Conservation (phyloP, 2,888 invertebrate genomes). For the Nemapogon koenigi region DNA sequence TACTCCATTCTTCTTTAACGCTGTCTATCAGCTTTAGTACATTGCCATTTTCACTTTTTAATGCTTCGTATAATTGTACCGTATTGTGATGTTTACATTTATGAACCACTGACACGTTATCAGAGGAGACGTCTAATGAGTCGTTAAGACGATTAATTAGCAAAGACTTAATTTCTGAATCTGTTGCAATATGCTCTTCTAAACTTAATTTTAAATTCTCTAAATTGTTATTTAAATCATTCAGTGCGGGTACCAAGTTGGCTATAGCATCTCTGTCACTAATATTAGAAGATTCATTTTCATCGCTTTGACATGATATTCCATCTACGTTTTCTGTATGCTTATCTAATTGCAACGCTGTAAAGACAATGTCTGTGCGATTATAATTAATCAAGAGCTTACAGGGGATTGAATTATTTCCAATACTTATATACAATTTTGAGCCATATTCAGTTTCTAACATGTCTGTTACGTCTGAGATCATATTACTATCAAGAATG, state of each 20-base stretch:
- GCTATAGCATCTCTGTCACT: background rate
- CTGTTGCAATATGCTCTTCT: background rate
- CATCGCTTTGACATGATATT: background rate
- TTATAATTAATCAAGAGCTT: background rate
- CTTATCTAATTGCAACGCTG: conserved; percentile 4
- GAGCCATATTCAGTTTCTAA: no score
- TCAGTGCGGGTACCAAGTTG: conserved; percentile 1
- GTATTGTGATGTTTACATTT: background rate
- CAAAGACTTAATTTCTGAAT: background rate
- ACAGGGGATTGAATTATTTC: conserved; percentile 3
- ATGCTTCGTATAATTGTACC: conserved; percentile 1
- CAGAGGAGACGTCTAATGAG: background rate
- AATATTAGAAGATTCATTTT: background rate
- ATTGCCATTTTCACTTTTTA: conserved; percentile 4
- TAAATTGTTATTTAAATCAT: conserved; percentile 1
- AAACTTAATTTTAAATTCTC: background rate
- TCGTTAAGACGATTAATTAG: background rate
- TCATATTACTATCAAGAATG: no score
- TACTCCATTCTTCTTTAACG: background rate
- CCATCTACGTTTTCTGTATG: conserved; percentile 1
- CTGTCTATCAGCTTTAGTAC: background rate
- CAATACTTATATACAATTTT: no score
- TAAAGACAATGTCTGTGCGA: background rate
- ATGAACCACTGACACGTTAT: background rate
- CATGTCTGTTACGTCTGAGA: no score